Evolutionary conservation across 2,888 invertebrate genomes (phyloP), one percentile per base, ranked within the genome.

Genomic region (Apodemia mormo): DNA sequence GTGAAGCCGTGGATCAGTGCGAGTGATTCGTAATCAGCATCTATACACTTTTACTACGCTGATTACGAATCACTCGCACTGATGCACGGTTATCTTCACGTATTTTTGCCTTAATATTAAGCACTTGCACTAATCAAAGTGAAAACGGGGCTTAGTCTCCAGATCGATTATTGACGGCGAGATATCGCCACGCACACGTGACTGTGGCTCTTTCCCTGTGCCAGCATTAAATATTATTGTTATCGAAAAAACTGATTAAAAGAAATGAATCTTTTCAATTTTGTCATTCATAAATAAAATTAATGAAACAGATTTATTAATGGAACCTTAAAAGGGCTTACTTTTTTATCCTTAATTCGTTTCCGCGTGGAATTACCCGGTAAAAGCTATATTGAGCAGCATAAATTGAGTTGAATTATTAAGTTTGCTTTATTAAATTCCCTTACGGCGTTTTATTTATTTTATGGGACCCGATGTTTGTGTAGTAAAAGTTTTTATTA

Each of bases 401-500:
- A 33, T 61, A 33, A 12, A 61, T 14, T 14, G 6, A 61, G 30
- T 33, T 61, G 33, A 61, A 64, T 33, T 64, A 64, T 33, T 64
- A 37, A 64, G 14, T 64, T 64, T 14, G 64, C 37, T 64, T 64
- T 64, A 64, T 64, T 64, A 64, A n/a, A 64, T n/a, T 37, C 37
- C 37, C 64, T 33, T 33, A 37, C 64, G 6, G 14, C 64, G 37
- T 64, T 37, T n/a, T 64, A 64, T 64, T 64, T 64, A 64, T 64
- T 54, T 64, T 14, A 14, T 64, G 64, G 33, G 64, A 33, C 64
- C 64, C 37, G 64, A 37, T 64, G 64, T 37, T 37, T 64, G 64
- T 64, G 37, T 64, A 64, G 33, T 64, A 64, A 64, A 64, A 64
- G 37, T 64, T 64, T 64, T 64, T 64, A 64, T 64, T 37, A 8